Evolutionary conservation across 1,140 invertebrate genomes (phyloP).

Genomic region (Coptotermes formosanus): DNA sequence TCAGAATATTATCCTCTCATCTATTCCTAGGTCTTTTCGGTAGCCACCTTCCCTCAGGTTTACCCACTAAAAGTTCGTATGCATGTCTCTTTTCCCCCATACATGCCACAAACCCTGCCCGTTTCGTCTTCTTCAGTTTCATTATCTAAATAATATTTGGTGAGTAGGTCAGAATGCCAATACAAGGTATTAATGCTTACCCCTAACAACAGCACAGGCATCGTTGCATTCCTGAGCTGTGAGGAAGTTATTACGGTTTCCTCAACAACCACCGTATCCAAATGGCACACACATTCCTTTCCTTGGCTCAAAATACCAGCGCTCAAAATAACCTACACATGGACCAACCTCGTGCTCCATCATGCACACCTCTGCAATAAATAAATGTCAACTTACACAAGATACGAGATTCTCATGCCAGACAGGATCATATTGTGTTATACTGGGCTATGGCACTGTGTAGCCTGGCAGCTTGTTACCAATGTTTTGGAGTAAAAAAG

Average conservation of each 20-base stretch:
- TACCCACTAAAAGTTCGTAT: too few species aligned
- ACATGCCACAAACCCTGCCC: too few species aligned
- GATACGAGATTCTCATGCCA: too few species aligned
- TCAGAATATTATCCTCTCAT: too few species aligned
- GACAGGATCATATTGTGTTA: too few species aligned
- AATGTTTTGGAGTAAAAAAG: too few species aligned
- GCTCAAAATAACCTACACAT: conserved; percentile 76
- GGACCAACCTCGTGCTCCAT: conserved; percentile 70
- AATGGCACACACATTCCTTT: conserved; percentile 78
- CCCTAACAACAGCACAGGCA: conserved; percentile 63
- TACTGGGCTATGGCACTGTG: too few species aligned
- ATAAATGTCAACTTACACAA: neutral
- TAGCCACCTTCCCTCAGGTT: too few species aligned
- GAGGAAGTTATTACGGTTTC: conserved; percentile 87
- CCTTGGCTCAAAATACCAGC: conserved; percentile 77
- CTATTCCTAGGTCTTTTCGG: too few species aligned
- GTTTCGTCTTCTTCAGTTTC: neutral
- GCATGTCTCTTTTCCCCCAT: too few species aligned
- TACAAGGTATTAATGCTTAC: neutral
- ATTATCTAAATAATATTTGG: neutral
- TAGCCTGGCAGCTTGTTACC: too few species aligned
- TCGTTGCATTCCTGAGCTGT: conserved; percentile 72
- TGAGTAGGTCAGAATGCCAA: too few species aligned
- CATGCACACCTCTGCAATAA: conserved; percentile 70
- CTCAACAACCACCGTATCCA: conserved; percentile 83